Evolutionary conservation across 1,140 invertebrate genomes (phyloP).

Genomic region (Philotrypesis tridentata): DNA sequence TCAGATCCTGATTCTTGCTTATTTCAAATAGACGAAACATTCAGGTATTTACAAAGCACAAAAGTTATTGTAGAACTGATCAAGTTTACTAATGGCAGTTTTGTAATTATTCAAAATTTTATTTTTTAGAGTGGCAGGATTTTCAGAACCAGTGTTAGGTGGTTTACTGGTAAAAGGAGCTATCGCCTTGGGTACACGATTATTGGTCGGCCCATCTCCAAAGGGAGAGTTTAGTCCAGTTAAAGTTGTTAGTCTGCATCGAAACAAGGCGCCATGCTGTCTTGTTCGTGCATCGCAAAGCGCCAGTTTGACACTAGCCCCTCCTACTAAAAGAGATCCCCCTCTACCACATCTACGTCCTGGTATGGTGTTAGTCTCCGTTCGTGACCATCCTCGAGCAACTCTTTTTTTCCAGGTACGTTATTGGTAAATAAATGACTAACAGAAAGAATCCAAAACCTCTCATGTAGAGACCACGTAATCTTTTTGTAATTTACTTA

Average conservation of each 20-base stretch:
- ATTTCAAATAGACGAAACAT: constrained; percentile 96
- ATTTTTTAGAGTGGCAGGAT: constrained; percentile 77
- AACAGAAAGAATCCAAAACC: neutral
- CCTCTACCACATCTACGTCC: constrained; percentile 80
- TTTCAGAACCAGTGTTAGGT: constrained; percentile 87
- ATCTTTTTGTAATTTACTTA: neutral
- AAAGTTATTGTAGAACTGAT: neutral
- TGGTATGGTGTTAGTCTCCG: constrained; percentile 86
- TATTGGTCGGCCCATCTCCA: constrained; percentile 89
- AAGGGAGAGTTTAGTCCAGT: constrained; percentile 88
- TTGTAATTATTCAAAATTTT: neutral
- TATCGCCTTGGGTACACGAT: constrained; percentile 86
- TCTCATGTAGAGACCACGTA: neutral
- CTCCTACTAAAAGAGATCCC: constrained; percentile 71
- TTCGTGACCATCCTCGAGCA: constrained; percentile 76
- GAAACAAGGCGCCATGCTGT: constrained; percentile 92
- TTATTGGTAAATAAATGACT: neutral
- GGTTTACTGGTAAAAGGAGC: constrained; percentile 90
- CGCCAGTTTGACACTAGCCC: constrained; percentile 87
- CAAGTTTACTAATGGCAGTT: neutral
- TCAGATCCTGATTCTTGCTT: constrained; percentile 80
- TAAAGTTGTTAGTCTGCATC: constrained; percentile 88
- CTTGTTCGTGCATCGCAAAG: constrained; percentile 92
- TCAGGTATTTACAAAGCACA: constrained; percentile 71
- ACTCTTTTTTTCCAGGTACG: constrained; percentile 86